A percentile compares a stretch with the other conserved stretches of the same genome.
Evolutionary conservation across 2,888 invertebrate species (phyloP).

Genomic region (Crocallis elinguaria): DNA sequence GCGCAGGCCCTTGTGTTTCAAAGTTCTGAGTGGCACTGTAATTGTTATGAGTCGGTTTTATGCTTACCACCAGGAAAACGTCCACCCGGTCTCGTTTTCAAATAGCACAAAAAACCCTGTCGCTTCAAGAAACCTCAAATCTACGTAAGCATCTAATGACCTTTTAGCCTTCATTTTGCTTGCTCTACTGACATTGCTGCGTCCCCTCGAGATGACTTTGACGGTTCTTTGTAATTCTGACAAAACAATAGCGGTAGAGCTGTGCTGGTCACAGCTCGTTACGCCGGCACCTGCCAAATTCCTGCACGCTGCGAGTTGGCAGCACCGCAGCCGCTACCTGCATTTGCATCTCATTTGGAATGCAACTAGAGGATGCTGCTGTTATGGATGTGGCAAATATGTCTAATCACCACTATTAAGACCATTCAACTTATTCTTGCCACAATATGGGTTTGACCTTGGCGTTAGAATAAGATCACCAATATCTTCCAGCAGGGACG

Average conservation of each 20-base stretch:
- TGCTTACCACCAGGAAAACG: too few species aligned
- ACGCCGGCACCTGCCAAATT: slow-evolving; percentile 35
- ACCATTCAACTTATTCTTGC: too few species aligned
- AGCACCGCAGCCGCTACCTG: slow-evolving; percentile 49
- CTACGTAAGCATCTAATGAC: neutral
- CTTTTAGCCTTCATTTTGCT: neutral
- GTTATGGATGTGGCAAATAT: slow-evolving; percentile 44
- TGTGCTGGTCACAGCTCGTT: slow-evolving; percentile 27
- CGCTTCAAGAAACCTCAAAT: too few species aligned
- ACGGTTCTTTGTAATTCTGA: slow-evolving; percentile 31
- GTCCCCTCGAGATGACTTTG: neutral
- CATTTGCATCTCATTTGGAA: slow-evolving; percentile 76
- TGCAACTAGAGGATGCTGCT: slow-evolving; percentile 47
- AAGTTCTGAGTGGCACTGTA: too few species aligned
- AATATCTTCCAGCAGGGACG: too few species aligned
- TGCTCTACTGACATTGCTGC: too few species aligned
- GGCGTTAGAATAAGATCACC: too few species aligned
- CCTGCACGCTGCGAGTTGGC: slow-evolving; percentile 41
- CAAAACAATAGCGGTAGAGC: slow-evolving; percentile 33
- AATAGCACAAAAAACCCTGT: too few species aligned
- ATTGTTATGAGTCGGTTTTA: too few species aligned
- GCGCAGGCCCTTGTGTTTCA: too few species aligned
- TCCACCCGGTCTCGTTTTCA: too few species aligned
- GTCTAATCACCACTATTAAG: neutral
- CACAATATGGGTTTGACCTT: too few species aligned